phyloP scores from a whole-genome alignment of 2,888 invertebrate species.

The Mesochorus sp. region DNA sequence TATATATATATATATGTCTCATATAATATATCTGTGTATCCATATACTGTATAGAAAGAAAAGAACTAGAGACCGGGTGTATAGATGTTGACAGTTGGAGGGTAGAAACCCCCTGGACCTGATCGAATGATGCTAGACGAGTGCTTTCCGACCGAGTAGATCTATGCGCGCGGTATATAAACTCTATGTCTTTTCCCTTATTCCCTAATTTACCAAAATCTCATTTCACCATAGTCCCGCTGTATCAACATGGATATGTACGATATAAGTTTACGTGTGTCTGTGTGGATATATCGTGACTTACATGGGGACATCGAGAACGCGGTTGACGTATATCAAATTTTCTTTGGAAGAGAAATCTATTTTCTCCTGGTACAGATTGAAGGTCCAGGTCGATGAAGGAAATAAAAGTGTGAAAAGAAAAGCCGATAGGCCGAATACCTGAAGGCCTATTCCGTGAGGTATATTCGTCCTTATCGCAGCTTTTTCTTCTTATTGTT shows the following conservation, averaged over 20 bases:
- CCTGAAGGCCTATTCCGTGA: conserved; percentile 16
- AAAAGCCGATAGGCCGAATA: no score
- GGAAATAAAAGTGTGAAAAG: no score
- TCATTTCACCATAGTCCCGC: conserved; percentile 31
- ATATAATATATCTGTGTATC: no score
- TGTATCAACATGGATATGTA: neutral
- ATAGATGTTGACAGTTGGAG: neutral
- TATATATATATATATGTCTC: neutral
- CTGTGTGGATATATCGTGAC: neutral
- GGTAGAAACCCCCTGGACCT: conserved; percentile 9
- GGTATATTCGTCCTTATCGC: neutral
- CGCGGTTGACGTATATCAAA: neutral
- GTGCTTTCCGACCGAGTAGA: conserved; percentile 40
- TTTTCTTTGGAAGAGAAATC: neutral
- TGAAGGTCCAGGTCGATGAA: neutral
- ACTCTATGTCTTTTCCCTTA: conserved; percentile 9
- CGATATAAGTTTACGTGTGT: no score
- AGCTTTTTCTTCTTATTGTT: conserved; percentile 25
- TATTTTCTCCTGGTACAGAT: conserved; percentile 8
- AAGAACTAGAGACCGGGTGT: no score
- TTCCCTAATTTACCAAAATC: conserved; percentile 39
- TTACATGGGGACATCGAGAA: neutral
- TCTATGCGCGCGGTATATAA: conserved; percentile 14
- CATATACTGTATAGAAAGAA: no score
- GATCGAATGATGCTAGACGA: conserved; percentile 46